Evolutionary conservation across 2,797 vertebrate genomes (phyloP), one percentile per base, ranked within the genome.

Genomic region (Darevskia nairensis): DNA sequence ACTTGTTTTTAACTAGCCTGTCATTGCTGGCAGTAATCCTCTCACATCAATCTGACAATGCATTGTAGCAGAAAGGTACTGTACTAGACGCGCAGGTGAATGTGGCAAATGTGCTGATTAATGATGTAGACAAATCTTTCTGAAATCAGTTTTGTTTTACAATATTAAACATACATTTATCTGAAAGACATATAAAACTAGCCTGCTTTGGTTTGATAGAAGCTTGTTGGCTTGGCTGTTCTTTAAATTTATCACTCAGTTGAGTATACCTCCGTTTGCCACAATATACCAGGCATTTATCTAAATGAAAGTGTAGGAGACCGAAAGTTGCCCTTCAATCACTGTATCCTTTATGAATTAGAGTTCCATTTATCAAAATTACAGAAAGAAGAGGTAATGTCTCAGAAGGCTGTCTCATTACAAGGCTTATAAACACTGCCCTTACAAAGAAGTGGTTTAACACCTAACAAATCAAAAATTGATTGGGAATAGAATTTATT

Each of bases 291-390:
- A 94, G 96, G 95, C 95, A 97, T 98, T 97, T 96, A 95, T 95
- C 93, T 97, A 98, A 98, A 97, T 97, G 97, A 98, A 97, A 95
- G 95, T 89, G 89, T 94, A 93, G 23, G 87, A 95, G 95, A 96
- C 95, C 93, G 88, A 80, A 95, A 96, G 96, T 95, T 96, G 96
- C 96, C 96, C 95, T 96, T 96, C 94, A 97, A 97, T 97, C 96
- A 97, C 96, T 96, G 95, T 95, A 96, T 94, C 95, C 94, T 97
- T 95, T 96, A 97, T 96, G 96, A 97, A 97, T 98, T 96, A 97
- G 95, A 96, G 93, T 93, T 94, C 96, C 96, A 98, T 98, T 98
- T 97, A 97, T 98, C 98, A 98, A 97, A 95, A 97, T 98, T 97
- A 98, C 94, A 95, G 95, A 94, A 96, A 95, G 96, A 96, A 95